Base-by-base conservation (phyloP, 2,113 vertebrate species). In the Lanius ludovicianus region DNA sequence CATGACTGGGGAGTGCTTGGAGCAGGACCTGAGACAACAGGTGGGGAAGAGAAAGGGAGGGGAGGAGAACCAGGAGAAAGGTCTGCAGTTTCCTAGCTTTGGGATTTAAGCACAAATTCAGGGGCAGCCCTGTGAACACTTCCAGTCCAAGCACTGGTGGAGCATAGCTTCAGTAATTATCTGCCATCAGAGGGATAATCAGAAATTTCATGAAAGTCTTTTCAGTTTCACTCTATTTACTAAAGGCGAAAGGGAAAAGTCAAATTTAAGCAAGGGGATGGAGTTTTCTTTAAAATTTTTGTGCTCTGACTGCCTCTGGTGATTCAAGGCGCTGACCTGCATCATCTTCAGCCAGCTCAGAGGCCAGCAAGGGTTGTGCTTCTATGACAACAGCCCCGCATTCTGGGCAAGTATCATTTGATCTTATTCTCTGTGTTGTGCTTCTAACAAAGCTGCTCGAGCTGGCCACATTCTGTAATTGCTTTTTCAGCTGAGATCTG, bases 341-440 rank as follows among this genome's bases (percentile, higher is more conserved):
- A 68, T 62, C 88, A 90, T 88, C 88, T 78, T 56, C 62, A 35
- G 79, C 4, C 22, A 80, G 89, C 52, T 16, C 39, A n/a, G 93
- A 64, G 77, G 68, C 57, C 81, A 85, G 84, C 0, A 1, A 77
- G 63, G 11, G 49, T 24, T 87, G 82, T 86, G 96, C 96, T 95
- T 97, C 96, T 97, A 95, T 97, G 95, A 95, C 96, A 97, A 96
- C 95, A 96, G 87, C 84, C 55, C 64, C 3, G 2, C 4, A 0
- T 59, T 82, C 84, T 49, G 46, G 83, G 73, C 80, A 42, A 84
- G 85, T 69, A 87, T 64, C 79, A 53, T 83, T 95, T 89, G 84
- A 93, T 96, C 94, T 95, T 84, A 31, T 94, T 95, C 89, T 91
- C 88, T 93, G 57, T 69, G 73, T 79, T 95, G 75, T 95, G 82